A percentile compares a stretch with the other conserved stretches of the same genome.
Evolutionary conservation across 2,113 vertebrate species (phyloP).

Genomic region (Mus spicilegus): DNA sequence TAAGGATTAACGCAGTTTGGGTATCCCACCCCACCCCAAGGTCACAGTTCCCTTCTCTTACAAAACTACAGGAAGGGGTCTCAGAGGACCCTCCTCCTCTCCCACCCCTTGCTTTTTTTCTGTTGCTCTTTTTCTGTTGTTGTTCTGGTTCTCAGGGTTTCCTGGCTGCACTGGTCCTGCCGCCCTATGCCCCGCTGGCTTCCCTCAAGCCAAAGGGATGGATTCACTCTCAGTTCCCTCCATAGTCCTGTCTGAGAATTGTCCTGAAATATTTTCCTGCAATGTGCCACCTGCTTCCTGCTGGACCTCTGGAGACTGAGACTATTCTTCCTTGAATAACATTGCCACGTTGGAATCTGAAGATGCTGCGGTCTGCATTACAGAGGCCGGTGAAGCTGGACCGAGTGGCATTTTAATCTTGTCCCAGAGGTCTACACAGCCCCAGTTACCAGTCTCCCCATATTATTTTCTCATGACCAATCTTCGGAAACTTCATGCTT

Average conservation of each 20-base stretch:
- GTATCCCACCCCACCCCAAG: neutral
- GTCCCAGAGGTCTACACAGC: neutral
- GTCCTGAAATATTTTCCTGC: conserved; percentile 1
- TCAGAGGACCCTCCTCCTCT: neutral
- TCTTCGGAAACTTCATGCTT: neutral
- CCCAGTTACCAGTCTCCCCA: neutral
- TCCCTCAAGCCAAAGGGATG: conserved; percentile 2
- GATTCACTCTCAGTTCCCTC: neutral
- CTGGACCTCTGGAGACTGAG: neutral
- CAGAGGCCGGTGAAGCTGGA: neutral
- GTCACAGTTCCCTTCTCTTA: neutral
- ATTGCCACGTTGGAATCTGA: neutral
- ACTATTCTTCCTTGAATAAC: conserved; percentile 1
- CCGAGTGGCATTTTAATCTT: neutral
- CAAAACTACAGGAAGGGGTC: neutral
- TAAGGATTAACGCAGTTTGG: no score
- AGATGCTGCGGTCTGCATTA: neutral
- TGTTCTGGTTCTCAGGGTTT: neutral
- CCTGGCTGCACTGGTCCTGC: neutral
- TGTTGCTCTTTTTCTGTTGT: no score
- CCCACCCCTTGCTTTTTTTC: neutral
- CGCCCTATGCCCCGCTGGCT: neutral
- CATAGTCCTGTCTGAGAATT: neutral
- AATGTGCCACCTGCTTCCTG: conserved; percentile 47
- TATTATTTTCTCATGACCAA: neutral